Percentiles rank a stretch among this genome's conserved stretches.
Conservation (phyloP, 2,113 vertebrate genomes). For the Puffinus mauretanicus region DNA sequence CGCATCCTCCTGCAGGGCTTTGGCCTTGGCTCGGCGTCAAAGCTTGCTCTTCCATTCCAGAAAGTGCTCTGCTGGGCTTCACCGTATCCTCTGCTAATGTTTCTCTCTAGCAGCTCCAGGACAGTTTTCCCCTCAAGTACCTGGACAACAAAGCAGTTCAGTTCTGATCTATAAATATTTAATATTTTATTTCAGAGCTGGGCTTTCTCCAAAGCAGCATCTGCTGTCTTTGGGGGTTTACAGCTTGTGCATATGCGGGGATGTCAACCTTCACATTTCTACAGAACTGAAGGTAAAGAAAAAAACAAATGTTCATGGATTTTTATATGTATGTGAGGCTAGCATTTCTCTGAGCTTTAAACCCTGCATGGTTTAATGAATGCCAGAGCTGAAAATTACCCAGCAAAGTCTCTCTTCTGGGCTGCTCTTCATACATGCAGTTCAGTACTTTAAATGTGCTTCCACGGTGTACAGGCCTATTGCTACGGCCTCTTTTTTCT, state of each 20-base stretch:
- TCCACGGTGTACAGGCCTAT: not conserved
- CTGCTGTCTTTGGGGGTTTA: not conserved
- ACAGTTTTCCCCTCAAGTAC: not conserved
- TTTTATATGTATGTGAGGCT: rapidly evolving
- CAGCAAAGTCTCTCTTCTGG: not conserved
- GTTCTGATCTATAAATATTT: not conserved
- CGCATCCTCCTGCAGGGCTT: not conserved
- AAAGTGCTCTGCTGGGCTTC: not conserved
- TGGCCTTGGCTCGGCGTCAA: not conserved
- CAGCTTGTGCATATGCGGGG: not conserved
- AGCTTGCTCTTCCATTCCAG: not conserved
- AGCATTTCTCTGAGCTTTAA: not conserved
- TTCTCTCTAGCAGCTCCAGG: not conserved
- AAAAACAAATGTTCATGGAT: not conserved
- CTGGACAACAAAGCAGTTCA: not conserved
- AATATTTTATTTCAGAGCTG: not conserved
- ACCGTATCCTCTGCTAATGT: rapidly evolving
- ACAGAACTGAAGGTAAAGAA: not conserved
- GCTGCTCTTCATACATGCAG: not conserved
- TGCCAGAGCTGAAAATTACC: not conserved
- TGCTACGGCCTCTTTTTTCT: no score
- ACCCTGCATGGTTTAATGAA: not conserved
- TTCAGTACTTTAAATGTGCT: not conserved
- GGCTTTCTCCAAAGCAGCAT: not conserved
- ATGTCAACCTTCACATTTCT: not conserved